Evolutionary conservation across 2,113 vertebrate genomes (phyloP).

Genomic region (Mungos mungo): DNA sequence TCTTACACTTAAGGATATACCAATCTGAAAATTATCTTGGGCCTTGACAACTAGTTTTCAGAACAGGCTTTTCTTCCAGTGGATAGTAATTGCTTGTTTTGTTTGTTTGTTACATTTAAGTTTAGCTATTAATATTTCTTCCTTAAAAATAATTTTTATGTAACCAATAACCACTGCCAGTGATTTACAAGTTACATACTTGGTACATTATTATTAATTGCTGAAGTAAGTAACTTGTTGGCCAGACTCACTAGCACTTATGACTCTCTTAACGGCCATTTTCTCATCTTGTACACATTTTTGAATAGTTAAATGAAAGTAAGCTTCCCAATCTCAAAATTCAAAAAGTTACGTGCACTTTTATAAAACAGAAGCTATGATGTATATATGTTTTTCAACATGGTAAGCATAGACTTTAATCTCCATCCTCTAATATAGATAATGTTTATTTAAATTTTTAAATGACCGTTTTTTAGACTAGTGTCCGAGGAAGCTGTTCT

Average conservation of each 20-base stretch:
- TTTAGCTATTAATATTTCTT: constrained; percentile 5
- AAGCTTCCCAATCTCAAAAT: neutral
- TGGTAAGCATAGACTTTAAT: neutral
- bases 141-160: constrained; percentile 1
- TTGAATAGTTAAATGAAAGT: constrained; percentile 6
- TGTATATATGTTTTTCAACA: neutral
- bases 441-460: neutral
- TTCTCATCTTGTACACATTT: neutral
- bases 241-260: neutral
- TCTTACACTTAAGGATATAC: neutral
- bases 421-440: neutral
- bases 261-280: neutral
- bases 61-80: neutral
- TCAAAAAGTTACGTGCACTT: neutral
- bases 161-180: neutral
- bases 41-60: neutral
- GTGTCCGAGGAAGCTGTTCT: neutral
- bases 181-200: neutral
- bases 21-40: neutral
- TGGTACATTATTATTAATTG: constrained; percentile 5
- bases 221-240: neutral
- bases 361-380: neutral
- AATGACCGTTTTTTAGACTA: neutral
- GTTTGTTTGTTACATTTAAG: constrained; percentile 20
- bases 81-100: neutral